Evolutionary conservation across 2,797 vertebrate species (phyloP), one percentile per base, ranked within the genome.

Genomic region (Cossypha dichroa): DNA sequence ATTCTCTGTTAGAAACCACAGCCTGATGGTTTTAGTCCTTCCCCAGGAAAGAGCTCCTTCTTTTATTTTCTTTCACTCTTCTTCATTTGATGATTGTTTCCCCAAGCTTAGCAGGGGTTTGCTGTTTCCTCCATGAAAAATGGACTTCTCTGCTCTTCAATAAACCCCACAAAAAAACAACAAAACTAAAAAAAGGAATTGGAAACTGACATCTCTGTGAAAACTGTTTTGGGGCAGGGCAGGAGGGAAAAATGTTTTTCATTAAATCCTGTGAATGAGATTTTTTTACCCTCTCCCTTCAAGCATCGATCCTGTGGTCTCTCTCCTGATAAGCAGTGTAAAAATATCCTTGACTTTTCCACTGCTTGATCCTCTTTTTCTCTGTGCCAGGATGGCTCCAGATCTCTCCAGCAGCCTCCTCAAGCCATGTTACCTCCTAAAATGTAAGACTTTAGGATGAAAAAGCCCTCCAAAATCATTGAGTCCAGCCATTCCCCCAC

Each of bases 391-490:
- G 46, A 68, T 43, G 10, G 2, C 11, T 72, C 70, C 73, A 73
- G 31, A 19, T 55, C 29, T 38, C 58, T 31, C 52, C 36, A 20
- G 54, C 31, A 73, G 68, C 45, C 48, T 82, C 29, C 54, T 64
- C 36, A 6, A 79, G 40, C 41, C 3, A 2, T 0, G 0, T 21
- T 34, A 20, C 29, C 25, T 38, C 8, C 17, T 62, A 34, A 76
- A 88, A 43, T 28, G 1, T 16, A 10, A 36, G 14, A 36, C 17
- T 66, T 56, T 3, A 28, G 18, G 36, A 9, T n/a, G n/a, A 52
- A 67, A 51, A 58, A 43, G 1, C 18, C 15, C 38, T n/a, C 31
- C 52, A 51, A 58, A 36, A 31, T 21, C 34, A 41, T 1, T 0
- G 2, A 31, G 60, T 8, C 60, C 43, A 64, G 20, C 41, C 31